Evolutionary conservation across 2,888 invertebrate genomes (phyloP), one percentile per base, ranked within the genome.

Genomic region (Acrobasis consociella): DNA sequence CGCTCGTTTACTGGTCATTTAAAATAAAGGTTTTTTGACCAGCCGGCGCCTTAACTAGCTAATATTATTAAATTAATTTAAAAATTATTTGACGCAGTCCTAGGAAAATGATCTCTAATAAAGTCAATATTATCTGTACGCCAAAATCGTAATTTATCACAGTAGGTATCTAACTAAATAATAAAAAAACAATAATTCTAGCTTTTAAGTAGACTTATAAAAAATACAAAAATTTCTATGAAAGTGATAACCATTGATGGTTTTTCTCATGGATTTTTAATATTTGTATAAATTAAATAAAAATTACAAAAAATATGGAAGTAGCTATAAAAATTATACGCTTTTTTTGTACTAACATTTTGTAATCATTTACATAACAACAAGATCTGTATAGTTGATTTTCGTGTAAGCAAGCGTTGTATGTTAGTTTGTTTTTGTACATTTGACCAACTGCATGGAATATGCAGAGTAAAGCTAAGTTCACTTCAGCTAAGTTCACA

Each of bases 331-430:
- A 64, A 64, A 58, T 59, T 49, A 55, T 63, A 60, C 63, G 65
- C 63, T 65, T 65, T 61, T 51, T 60, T 51, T 51, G 13, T 60
- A 51, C 51, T 60, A 60, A 60, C 37, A 22, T 37, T 49, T 56
- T 59, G 49, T 59, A 49, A 49, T 49, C 17, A 59, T 59, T 49
- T 69, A 65, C 42, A 69, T 64, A 62, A 60, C 64, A 64, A 64
- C 64, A 67, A 66, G 72, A 72, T 72, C 72, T 72, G 72, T 61
- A 62, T 69, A 65, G 38, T 63, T 67, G 16, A 50, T 56, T 39
- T 50, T 22, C 8, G 10, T 50, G 11, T 10, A n/a, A 11, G 42
- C 17, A 46, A 58, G 22, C n/a, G 13, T 42, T 46, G 13, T 58
- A 15, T 49, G 46, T 39, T n/a, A 15, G 9, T 17, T 39, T 42